Conservation (phyloP, 2,888 invertebrate species). For the Lobophora halterata region DNA sequence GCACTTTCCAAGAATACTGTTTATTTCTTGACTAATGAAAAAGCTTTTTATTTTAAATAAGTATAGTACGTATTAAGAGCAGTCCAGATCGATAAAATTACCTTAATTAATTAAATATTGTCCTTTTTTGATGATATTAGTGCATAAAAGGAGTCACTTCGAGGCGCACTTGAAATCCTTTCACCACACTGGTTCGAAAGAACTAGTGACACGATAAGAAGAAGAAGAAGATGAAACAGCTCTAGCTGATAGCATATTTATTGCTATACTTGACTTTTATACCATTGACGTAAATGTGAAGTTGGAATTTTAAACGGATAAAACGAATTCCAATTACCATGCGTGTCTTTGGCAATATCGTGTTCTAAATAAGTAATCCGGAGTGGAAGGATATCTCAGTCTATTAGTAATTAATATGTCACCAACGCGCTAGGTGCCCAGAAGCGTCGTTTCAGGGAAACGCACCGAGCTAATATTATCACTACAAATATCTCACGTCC, state of each 20-base stretch:
- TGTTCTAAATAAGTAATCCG: conserved; percentile 40
- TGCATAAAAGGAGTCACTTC: no score
- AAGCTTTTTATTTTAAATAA: no score
- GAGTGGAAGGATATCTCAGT: conserved; percentile 43
- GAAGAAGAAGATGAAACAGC: no score
- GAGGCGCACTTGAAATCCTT: no score
- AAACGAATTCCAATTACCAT: conserved; percentile 39
- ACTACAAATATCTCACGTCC: conserved; percentile 68
- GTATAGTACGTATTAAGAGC: no score
- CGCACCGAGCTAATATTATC: conserved; percentile 67
- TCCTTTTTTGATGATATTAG: no score
- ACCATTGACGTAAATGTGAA: conserved; percentile 39
- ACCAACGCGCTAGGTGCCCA: conserved; percentile 39
- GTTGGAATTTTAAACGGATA: conserved; percentile 34
- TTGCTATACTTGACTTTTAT: conserved; percentile 39
- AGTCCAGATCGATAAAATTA: no score
- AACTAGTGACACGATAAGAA: no score
- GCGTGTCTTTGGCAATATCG: conserved; percentile 32
- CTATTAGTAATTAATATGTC: conserved; percentile 65
- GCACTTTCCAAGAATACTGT: not conserved
- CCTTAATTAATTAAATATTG: no score
- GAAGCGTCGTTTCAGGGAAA: conserved; percentile 61
- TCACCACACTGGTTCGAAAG: no score
- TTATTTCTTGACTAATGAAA: not conserved
- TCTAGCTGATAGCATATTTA: conserved; percentile 39